Evolutionary conservation across 2,113 vertebrate species (phyloP).

Genomic region (Heterochromis multidens): DNA sequence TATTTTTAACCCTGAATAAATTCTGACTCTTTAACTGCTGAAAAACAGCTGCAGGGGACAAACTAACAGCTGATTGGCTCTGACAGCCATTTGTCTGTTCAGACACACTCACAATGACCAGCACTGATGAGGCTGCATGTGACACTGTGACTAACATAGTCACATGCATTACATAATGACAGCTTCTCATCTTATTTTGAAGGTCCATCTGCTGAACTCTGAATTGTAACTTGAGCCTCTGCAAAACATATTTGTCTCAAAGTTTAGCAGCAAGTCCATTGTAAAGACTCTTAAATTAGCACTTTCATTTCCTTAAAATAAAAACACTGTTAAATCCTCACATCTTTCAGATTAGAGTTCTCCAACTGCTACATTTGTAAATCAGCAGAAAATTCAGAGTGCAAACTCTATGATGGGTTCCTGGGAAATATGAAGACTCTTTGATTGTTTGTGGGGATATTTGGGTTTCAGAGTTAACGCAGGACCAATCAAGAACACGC

Average conservation of each 20-base stretch:
- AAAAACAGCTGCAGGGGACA: constrained; percentile 28
- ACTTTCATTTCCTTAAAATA: not conserved
- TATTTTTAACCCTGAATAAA: not conserved
- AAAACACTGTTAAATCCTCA: not conserved
- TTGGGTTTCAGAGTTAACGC: no score
- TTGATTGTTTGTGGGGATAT: no score
- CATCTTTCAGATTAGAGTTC: not conserved
- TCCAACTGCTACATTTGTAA: not conserved
- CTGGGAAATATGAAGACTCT: no score
- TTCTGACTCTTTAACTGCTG: not conserved
- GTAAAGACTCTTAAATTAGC: not conserved
- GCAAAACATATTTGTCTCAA: not conserved
- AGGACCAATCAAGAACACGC: not conserved
- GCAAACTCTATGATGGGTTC: not conserved
- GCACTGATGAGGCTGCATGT: constrained; percentile 30
- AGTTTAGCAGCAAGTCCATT: not conserved
- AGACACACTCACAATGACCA: not conserved
- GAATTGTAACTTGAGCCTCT: not conserved
- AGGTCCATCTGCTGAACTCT: not conserved
- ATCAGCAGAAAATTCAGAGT: no score
- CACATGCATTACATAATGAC: constrained; percentile 32
- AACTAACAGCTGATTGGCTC: not conserved
- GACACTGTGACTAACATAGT: constrained; percentile 46
- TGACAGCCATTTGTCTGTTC: not conserved
- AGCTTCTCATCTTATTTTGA: not conserved